Percentiles rank a stretch among this genome's conserved stretches.
phyloP scores from a whole-genome alignment of 2,113 vertebrate genomes.

The Sinocyclocheilus grahami region DNA sequence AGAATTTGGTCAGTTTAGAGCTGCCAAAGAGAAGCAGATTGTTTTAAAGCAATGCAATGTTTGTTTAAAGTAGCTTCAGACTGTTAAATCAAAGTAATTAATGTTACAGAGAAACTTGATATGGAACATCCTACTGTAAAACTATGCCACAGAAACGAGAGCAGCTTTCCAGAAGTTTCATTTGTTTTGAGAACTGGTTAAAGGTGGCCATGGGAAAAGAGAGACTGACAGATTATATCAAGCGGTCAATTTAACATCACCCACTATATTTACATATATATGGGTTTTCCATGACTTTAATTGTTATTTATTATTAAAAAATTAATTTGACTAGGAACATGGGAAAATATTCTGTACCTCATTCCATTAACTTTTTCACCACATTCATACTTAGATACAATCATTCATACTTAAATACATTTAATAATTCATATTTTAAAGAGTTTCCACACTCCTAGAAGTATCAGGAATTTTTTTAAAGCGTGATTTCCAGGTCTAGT shows the following conservation, averaged over 20 bases:
- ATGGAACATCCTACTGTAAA: slow-evolving; percentile 33
- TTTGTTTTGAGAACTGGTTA: slow-evolving; percentile 1
- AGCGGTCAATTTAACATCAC: too few relatives aligned
- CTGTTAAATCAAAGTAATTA: slow-evolving; percentile 29
- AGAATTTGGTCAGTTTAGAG: not conserved
- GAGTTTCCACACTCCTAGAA: not conserved
- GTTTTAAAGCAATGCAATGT: not conserved
- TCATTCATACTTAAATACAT: too few relatives aligned
- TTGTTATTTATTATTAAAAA: too few relatives aligned
- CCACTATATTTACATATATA: too few relatives aligned
- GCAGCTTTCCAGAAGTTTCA: not conserved
- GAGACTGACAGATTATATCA: too few relatives aligned
- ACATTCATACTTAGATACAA: not conserved
- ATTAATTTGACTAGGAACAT: too few relatives aligned
- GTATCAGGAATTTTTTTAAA: not conserved
- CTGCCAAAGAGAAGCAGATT: not conserved
- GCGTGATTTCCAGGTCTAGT: too few relatives aligned
- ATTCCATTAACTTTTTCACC: not conserved
- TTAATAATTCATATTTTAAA: not conserved
- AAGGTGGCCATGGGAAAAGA: not conserved
- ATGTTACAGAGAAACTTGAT: slow-evolving; percentile 34
- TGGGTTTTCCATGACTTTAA: too few relatives aligned
- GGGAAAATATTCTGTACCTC: too few relatives aligned
- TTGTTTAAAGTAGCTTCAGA: not conserved
- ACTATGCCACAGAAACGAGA: not conserved